Conservation (phyloP, 92 coral and sea anemone species). For the Isaurus tuberculatus region DNA sequence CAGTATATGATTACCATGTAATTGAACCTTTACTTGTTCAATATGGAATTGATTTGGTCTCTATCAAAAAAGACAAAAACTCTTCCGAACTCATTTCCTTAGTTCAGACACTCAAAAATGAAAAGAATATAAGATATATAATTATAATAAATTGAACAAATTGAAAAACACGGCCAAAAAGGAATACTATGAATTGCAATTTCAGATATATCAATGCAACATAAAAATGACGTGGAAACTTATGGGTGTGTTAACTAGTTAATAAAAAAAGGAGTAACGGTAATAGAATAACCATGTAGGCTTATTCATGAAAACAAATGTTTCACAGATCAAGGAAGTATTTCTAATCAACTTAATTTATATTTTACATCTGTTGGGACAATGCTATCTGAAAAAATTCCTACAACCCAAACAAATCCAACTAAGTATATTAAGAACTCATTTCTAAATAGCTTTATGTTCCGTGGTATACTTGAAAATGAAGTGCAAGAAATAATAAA, state of each 20-base stretch:
- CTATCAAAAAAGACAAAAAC: no score
- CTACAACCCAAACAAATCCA: background rate
- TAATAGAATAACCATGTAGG: background rate
- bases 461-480: constrained; percentile 4
- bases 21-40: no score
- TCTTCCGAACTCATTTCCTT: background rate
- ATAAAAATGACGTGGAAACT: background rate
- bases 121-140: background rate
- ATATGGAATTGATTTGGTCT: no score
- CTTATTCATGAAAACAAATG: background rate
- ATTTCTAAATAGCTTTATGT: background rate
- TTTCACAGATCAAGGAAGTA: background rate
- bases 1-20: no score
- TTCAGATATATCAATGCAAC: constrained; percentile 4
- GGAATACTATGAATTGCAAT: background rate
- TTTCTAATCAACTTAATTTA: background rate
- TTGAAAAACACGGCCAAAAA: background rate
- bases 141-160: background rate
- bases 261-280: background rate
- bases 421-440: background rate
- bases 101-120: background rate
- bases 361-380: background rate
- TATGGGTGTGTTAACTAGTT: background rate
- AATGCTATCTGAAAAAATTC: background rate
- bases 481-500: constrained; percentile 20